Conservation (phyloP, 2,797 vertebrate species). For the Melanotaenia nigrans region DNA sequence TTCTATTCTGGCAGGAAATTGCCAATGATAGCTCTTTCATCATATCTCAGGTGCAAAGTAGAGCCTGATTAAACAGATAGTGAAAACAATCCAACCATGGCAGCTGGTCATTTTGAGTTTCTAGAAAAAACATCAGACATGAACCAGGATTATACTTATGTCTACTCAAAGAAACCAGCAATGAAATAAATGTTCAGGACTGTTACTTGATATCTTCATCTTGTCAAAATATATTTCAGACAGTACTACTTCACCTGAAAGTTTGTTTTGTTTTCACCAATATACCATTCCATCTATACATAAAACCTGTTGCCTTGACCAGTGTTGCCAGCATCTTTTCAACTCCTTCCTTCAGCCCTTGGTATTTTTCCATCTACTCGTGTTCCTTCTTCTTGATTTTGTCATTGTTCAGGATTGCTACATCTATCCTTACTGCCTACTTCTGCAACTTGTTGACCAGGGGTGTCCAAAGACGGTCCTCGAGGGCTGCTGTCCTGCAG, state of each 20-base stretch:
- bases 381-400: too few species aligned
- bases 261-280: too few species aligned
- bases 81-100: slow-evolving; percentile 15
- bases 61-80: slow-evolving; percentile 22
- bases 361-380: too few species aligned
- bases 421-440: too few species aligned
- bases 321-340: too few species aligned
- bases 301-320: too few species aligned
- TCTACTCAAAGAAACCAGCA: background rate
- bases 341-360: too few species aligned
- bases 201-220: background rate
- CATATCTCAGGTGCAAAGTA: slow-evolving; percentile 20
- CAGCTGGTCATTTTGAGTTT: slow-evolving; percentile 6
- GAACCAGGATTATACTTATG: background rate
- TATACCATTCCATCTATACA: too few species aligned
- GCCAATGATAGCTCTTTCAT: slow-evolving; percentile 27
- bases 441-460: too few species aligned
- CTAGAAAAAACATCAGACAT: slow-evolving; percentile 2
- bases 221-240: background rate
- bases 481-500: too few species aligned
- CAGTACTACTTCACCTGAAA: background rate
- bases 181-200: background rate
- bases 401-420: too few species aligned
- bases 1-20: slow-evolving; percentile 38
- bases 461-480: too few species aligned